Evolutionary conservation across 2,113 vertebrate genomes (phyloP).

Genomic region (Prolemur simus): DNA sequence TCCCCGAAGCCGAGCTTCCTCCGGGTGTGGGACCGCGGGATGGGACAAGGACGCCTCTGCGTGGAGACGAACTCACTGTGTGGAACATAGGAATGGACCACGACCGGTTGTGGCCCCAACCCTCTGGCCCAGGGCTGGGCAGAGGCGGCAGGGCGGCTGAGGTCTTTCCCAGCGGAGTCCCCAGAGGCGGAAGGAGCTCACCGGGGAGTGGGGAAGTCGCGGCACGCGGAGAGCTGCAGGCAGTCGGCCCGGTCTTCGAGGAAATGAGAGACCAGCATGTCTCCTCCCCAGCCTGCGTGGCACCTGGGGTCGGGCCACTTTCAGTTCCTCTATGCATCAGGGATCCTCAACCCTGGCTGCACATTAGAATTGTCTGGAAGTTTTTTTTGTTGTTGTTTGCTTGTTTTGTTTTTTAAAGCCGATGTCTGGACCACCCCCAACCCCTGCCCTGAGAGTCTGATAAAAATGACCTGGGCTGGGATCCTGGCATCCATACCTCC

Average conservation of each 20-base stretch:
- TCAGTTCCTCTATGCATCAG: neutral
- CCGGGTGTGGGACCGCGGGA: neutral
- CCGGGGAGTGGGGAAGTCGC: too few species aligned
- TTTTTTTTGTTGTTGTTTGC: neutral
- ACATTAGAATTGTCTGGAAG: too few species aligned
- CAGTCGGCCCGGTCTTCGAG: neutral
- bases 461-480: neutral
- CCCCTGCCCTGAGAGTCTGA: neutral
- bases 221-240: rapidly evolving
- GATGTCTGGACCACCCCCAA: neutral
- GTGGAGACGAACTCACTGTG: neutral
- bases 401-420: neutral
- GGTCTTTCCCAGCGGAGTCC: neutral
- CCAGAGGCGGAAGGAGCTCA: rapidly evolving
- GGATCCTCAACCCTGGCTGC: neutral
- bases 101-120: neutral
- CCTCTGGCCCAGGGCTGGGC: neutral
- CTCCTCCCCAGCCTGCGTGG: neutral
- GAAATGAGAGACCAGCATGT: neutral
- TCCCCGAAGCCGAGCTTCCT: neutral
- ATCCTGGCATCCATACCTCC: neutral
- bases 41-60: neutral
- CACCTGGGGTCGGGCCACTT: neutral
- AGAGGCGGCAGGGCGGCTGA: neutral
- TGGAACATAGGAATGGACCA: neutral